Evolutionary conservation across 2,797 vertebrate species (phyloP), one percentile per base, ranked within the genome.

Genomic region (Oreochromis mossambicus): DNA sequence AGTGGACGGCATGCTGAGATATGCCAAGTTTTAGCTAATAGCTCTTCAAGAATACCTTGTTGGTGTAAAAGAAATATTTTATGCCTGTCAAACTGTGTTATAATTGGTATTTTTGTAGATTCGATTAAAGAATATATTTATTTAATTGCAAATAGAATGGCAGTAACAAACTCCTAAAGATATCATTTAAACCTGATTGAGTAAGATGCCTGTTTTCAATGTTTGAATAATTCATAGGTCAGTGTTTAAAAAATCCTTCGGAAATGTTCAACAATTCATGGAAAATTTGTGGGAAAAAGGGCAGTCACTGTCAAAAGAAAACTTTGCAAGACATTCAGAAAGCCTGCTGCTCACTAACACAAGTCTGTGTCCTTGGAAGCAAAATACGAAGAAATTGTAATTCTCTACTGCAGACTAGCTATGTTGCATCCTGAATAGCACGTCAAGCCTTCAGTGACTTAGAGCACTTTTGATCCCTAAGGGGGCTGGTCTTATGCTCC

Each of bases 231-330:
- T 43, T 70, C 14, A 43, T 2, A 17, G 21, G 21, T 24, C 21
- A 43, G 38, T 26, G 13, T 70, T 70, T 70, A 70, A 70, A 68
- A 43, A 1, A 26, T 0, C 38, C 8, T 68, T 24, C 12, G 6
- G 2, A 63, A 63, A 63, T 38, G 58, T 21, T 38, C 58, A 63
- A 38, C 32, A 38, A 21, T 63, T 63, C 6, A 21, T 68, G 13
- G 5, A 0, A 43, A 10, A 10, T 68, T 1, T 41, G n/a, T 43
- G 13, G 14, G 13, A 1, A 26, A 70, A 43, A 36, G 9, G 3
- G 32, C 38, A 46, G 66, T 46, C 21, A 10, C 11, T 26, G 21
- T 70, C 21, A 43, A 70, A 70, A 17, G 14, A 17, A 46, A 70
- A 70, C 66, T 46, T 46, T 68, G 36, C 1, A 21, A 68, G 36